Evolutionary conservation across 2,113 vertebrate genomes (phyloP), one percentile per base, ranked within the genome.

Genomic region (Labeo rohita): DNA sequence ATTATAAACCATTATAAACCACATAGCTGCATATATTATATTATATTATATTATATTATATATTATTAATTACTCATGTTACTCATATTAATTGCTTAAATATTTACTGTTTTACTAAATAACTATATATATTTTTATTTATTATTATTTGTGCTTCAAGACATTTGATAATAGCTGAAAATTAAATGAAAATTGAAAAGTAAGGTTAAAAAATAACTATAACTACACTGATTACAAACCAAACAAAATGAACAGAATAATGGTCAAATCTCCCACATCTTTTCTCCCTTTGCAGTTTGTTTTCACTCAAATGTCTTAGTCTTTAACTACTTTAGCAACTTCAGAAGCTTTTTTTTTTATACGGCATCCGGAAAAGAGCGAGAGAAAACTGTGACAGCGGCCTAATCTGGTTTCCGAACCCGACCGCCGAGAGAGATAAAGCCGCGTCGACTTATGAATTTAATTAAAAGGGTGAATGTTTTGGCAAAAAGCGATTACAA

Each of bases 391-490:
- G 23, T 36, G 7, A 52, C 10, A 83, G 43, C 34, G 21, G 7
- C n/a, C 4, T 61, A 90, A 83, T 74, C 54, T 28, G 3, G 83
- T 65, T 87, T 84, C 56, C 13, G 10, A 10, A 72, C 76, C 85
- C 47, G 65, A 88, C 76, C 36, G 54, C 50, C 12, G 2, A 65
- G 70, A 73, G 78, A 66, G 85, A 85, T 76, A 81, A 28, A 74
- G 47, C 34, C 10, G 66, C 52, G 74, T 89, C 85, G 65, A 80
- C 75, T 86, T 76, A 34, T 87, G 80, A 86, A 86, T 88, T 86
- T 87, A 87, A 89, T 87, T 86, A 87, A 87, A 88, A 61, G 21
- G 76, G 72, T 84, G 81, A 59, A 70, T 84, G 52, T 86, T 88
- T 89, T 88, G 88, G 80, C 85, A 82, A 70, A 28, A 74, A 83